Percentiles rank a stretch among this genome's conserved stretches.
These are phyloP conservation scores for Callorhinus ursinus DNA, from an alignment of 2,113 vertebrate genomes.

Conservation along the genomic window DNA sequence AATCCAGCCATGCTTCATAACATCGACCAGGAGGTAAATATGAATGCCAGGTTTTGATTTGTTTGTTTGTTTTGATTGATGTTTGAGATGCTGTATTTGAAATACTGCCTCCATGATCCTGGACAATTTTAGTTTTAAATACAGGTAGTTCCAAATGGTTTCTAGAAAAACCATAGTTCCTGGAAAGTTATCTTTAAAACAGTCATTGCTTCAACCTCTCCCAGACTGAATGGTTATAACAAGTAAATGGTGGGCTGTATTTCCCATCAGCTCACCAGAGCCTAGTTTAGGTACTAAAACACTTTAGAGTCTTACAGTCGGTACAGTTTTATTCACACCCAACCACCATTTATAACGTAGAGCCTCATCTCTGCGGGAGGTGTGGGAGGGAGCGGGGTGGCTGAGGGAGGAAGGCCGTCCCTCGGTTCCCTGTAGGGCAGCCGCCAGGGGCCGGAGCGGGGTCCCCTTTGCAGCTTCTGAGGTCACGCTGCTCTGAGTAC, in stretches of 20 bases:
- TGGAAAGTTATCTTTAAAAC: conserved; percentile 20
- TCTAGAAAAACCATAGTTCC: not conserved
- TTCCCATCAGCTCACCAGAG: not conserved
- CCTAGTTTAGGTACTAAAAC: not conserved
- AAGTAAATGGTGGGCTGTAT: not conserved
- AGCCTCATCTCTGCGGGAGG: not conserved
- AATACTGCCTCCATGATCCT: not conserved
- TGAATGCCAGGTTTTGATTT: not conserved
- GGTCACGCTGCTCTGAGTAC: not conserved
- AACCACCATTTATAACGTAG: not conserved
- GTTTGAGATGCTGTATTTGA: not conserved
- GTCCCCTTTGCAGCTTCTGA: no score
- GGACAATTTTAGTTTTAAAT: not conserved
- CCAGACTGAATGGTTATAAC: not conserved
- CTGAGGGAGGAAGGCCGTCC: not conserved
- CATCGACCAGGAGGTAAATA: conserved; percentile 97
- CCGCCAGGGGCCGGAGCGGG: rapidly evolving
- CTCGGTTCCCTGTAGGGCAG: rapidly evolving
- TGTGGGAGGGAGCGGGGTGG: rapidly evolving
- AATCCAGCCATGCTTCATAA: conserved; percentile 99
- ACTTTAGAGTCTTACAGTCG: not conserved
- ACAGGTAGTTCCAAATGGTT: not conserved
- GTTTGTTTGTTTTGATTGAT: not conserved
- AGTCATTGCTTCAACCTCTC: not conserved
- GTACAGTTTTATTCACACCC: not conserved